Percentiles rank a stretch among this genome's conserved stretches.
Conservation (phyloP, 2,888 invertebrate species). For the Piscicola geometra region DNA sequence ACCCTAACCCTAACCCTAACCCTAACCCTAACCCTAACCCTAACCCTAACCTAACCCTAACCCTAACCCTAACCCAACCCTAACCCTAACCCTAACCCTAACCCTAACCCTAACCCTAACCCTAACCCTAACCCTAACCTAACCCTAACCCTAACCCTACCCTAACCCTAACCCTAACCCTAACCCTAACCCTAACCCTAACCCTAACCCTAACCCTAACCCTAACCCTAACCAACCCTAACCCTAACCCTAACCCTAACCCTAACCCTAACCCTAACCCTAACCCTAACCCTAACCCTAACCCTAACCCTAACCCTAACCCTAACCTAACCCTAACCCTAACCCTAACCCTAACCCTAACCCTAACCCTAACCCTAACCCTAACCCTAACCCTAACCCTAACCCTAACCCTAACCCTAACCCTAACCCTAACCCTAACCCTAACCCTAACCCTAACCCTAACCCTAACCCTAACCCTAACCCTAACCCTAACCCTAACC, state of each 20-base stretch:
- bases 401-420: conserved; percentile 40
- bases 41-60: conserved; percentile 43
- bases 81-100: conserved; percentile 42
- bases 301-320: conserved; percentile 43
- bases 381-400: conserved; percentile 41
- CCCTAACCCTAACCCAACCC: conserved; percentile 44
- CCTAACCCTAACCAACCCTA: conserved; percentile 43
- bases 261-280: conserved; percentile 41
- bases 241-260: conserved; percentile 41
- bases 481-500: conserved; percentile 39
- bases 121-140: conserved; percentile 42
- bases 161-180: conserved; percentile 44
- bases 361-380: conserved; percentile 41
- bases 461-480: conserved; percentile 43
- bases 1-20: conserved; percentile 41
- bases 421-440: conserved; percentile 40
- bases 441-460: conserved; percentile 43
- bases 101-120: conserved; percentile 43
- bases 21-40: conserved; percentile 41
- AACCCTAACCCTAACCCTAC: conserved; percentile 41
- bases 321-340: conserved; percentile 42
- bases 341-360: conserved; percentile 44
- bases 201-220: conserved; percentile 44
- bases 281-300: conserved; percentile 41
- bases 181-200: conserved; percentile 43